phyloP scores from a whole-genome alignment of 2,113 vertebrate species.

The Trichechus manatus region DNA sequence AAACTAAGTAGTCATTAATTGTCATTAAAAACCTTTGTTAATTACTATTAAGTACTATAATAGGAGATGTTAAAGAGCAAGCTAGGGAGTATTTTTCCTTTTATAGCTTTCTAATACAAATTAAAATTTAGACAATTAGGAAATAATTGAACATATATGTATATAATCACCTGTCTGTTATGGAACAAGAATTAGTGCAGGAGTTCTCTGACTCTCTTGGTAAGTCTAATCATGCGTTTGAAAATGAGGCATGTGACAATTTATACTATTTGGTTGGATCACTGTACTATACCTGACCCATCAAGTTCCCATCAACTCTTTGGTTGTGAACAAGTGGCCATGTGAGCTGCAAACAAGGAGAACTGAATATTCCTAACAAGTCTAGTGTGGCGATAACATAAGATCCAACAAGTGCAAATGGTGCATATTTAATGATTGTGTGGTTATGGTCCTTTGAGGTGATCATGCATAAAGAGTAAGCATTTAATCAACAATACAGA shows the following conservation, averaged over 20 bases:
- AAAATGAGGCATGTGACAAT: constrained; percentile 25
- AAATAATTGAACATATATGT: neutral
- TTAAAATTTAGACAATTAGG: constrained; percentile 38
- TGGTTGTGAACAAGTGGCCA: neutral
- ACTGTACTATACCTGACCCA: neutral
- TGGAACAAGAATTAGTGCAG: neutral
- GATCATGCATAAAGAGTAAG: neutral
- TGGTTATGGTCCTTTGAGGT: neutral
- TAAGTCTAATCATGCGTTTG: constrained; percentile 1
- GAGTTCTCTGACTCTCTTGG: neutral
- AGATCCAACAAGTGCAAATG: neutral
- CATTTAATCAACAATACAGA: neutral
- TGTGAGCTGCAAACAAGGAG: neutral
- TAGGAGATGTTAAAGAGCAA: neutral
- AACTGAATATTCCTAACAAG: neutral
- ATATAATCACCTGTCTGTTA: neutral
- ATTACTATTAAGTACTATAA: neutral
- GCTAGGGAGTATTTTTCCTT: neutral
- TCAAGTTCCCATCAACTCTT: neutral
- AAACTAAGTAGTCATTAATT: neutral
- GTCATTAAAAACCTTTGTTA: constrained; percentile 50
- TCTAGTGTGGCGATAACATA: neutral
- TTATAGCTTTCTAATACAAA: neutral
- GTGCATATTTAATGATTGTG: neutral
- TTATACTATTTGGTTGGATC: neutral